Base-by-base conservation (phyloP, 2,113 vertebrate species). In the Pelecanoides urinatrix region DNA sequence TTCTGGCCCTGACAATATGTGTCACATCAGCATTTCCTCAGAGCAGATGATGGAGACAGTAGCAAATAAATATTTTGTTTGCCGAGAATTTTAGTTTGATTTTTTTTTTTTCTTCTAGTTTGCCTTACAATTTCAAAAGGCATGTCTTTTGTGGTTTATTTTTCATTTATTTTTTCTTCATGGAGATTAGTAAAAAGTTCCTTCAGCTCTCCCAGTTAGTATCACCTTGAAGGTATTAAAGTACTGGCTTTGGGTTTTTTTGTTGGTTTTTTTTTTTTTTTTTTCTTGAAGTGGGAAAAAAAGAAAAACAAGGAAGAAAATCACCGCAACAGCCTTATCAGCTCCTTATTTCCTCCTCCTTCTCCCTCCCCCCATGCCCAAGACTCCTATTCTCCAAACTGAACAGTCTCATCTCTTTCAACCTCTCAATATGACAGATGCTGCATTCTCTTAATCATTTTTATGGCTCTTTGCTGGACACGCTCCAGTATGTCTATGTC, bases 401-500 rank as follows among this genome's bases (percentile, higher is more conserved):
- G 30, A 86, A 27, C 6, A 13, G 29, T 66, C 5, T 16, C 9
- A 20, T 19, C 9, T 45, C n/a, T 83, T 79, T 71, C 56, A 61
- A 7, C 7, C 40, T 65, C 12, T 75, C 10, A 32, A 32, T 21
- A 29, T 0, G 1, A 42, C 34, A 52, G 68, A 42, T 67, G 26
- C 49, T 81, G 22, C 34, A 84, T 8, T 25, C 8, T 9, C 40
- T 62, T 47, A 80, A 38, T 27, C 7, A 47, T 32, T 72, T 63
- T 67, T 81, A 36, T 25, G 5, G 10, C 27, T 16, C 5, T 29
- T 84, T 76, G 19, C 7, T 32, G 27, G 53, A 29, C 30, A 40
- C 0, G 0, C 2, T 65, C 6, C 32, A 10, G 5, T 59, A 29
- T 30, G 7, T 29, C 38, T 16, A 25, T 40, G 5, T 16, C 4